Evolutionary conservation across 2,888 invertebrate genomes (phyloP).

Genomic region (Cephalotes varians): DNA sequence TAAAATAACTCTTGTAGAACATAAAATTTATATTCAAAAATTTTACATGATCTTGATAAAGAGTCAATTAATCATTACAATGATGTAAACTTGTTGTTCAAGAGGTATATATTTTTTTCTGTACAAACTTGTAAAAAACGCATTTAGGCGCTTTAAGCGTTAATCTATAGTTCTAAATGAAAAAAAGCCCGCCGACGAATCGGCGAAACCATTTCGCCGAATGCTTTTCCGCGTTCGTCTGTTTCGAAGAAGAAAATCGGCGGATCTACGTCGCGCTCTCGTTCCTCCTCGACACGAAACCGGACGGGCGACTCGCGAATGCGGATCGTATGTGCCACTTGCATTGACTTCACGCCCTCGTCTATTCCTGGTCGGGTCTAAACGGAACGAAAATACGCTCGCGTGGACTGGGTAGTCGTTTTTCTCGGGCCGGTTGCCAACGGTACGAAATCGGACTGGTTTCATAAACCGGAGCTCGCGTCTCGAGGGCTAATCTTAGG

Average conservation of each 20-base stretch:
- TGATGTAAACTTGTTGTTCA: too few relatives aligned
- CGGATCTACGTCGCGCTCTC: background rate
- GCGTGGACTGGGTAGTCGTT: slow-evolving; percentile 44
- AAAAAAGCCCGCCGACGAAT: too few relatives aligned
- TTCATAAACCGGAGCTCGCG: slow-evolving; percentile 54
- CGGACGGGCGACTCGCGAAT: background rate
- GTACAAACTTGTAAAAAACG: too few relatives aligned
- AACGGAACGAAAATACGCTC: slow-evolving; percentile 66
- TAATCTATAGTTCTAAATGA: too few relatives aligned
- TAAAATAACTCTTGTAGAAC: too few relatives aligned
- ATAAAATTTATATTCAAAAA: too few relatives aligned
- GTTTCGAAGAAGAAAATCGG: background rate
- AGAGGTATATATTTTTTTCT: too few relatives aligned
- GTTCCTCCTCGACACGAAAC: background rate
- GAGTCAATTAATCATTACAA: too few relatives aligned
- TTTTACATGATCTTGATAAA: too few relatives aligned
- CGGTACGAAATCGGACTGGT: slow-evolving; percentile 60
- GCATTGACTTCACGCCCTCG: slow-evolving; percentile 51
- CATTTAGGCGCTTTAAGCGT: too few relatives aligned
- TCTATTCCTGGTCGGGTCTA: slow-evolving; percentile 70
- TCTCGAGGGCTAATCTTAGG: slow-evolving; percentile 63
- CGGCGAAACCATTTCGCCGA: background rate
- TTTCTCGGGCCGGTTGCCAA: slow-evolving; percentile 62
- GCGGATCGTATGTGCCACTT: slow-evolving; percentile 8
- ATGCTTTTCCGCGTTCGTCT: background rate